Evolutionary conservation across 2,888 invertebrate genomes (phyloP), one percentile per base, ranked within the genome.

Genomic region (Phania funesta): DNA sequence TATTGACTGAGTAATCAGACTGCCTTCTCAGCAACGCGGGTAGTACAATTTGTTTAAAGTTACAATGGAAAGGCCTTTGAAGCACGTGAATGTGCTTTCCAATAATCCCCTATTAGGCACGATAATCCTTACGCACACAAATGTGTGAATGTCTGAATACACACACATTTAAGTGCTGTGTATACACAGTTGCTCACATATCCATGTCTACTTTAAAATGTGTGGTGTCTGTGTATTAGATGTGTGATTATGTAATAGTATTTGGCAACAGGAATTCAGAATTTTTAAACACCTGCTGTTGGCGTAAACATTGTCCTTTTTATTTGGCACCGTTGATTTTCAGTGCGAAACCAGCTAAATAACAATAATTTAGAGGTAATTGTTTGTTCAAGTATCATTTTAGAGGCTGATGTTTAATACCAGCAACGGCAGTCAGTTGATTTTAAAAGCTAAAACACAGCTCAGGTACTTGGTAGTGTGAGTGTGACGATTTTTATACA

Each of bases 341-440:
- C 9, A 8, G 18, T 8, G 52, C 13, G 9, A n/a, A 58, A 54
- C 75, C 38, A 71, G 44, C 50, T 58, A 67, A 67, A 77, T 20
- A 73, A 46, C 65, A 74, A 74, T 24, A 74, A 78, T 74, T 78
- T 58, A 46, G 50, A 68, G 65, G 65, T 78, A 82, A 78, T 82
- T 82, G 82, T 78, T 68, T 74, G 78, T 78, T 75, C 54, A 82
- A 75, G 58, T 58, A 58, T 26, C 56, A 38, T 9, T 46, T 35
- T 3, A 65, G 56, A 38, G 29, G 74, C 46, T 46, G 64, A 6
- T 4, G 2, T 2, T 35, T 5, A 26, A 26, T 9, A 11, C 3
- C 8, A 11, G 1, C 9, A 35, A 5, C 8, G 11, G 11, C 0
- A 35, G n/a, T n/a, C n/a, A 16, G 0, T 6, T 18, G 16, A 44